Conservation (phyloP, 2,113 vertebrate species). For the Gymnobelideus leadbeateri region DNA sequence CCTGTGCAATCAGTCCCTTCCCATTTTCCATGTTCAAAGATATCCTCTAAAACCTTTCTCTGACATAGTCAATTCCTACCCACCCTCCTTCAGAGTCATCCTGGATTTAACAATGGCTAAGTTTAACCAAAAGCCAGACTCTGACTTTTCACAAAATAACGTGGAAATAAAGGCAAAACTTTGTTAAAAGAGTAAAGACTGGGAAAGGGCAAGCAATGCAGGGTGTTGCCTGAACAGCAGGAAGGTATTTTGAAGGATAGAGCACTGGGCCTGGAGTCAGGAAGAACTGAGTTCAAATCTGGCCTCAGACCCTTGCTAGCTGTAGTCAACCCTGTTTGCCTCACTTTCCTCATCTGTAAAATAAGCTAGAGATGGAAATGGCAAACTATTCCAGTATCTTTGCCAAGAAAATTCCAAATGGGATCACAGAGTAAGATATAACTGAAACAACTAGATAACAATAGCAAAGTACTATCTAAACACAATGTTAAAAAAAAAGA, state of each 20-base stretch:
- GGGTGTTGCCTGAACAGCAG: neutral
- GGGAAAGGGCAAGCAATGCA: neutral
- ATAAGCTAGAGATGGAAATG: no score
- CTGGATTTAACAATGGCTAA: neutral
- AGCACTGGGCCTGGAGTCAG: no score
- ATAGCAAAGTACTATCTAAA: no score
- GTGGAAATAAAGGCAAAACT: neutral
- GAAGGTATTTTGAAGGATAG: neutral
- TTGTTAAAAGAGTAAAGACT: neutral
- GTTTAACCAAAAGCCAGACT: neutral
- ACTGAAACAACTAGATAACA: no score
- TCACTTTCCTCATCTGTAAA: no score
- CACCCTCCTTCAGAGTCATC: neutral
- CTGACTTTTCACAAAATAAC: neutral
- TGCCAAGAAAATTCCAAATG: no score
- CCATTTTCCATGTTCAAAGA: neutral
- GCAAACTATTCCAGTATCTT: no score
- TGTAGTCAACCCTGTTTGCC: no score
- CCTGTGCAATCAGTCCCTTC: neutral
- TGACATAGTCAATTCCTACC: neutral
- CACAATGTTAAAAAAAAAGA: no score
- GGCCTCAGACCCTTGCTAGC: no score
- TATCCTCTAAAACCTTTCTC: neutral
- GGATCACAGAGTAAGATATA: no score
- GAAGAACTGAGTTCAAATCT: no score